A percentile compares a stretch with the other conserved stretches of the same genome.
Evolutionary conservation across 1,140 invertebrate species (phyloP).

Genomic region (Ridgeia piscesae): DNA sequence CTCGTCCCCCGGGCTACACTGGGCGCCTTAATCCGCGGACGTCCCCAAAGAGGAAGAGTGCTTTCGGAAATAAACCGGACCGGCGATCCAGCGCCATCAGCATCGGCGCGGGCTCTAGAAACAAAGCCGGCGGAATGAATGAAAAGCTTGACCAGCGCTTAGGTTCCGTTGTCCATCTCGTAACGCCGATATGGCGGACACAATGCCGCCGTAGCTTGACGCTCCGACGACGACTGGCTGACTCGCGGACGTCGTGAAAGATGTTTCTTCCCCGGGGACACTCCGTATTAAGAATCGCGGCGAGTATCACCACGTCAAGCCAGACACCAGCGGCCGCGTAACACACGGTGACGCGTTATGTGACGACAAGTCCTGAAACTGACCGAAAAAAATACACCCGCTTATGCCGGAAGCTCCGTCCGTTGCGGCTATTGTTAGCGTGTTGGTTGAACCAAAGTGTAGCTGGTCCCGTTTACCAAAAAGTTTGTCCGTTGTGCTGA

Average conservation of each 20-base stretch:
- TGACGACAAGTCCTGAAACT: not conserved
- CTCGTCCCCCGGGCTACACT: not conserved
- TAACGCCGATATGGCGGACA: not conserved
- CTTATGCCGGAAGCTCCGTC: not conserved
- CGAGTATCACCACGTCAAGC: not conserved
- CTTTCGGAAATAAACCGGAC: not conserved
- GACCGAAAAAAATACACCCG: not conserved
- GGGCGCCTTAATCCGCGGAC: not conserved
- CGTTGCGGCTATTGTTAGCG: no score
- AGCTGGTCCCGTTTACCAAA: no score
- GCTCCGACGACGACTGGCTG: not conserved
- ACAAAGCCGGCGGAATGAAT: not conserved
- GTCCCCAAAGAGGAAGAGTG: not conserved
- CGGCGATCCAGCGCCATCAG: not conserved
- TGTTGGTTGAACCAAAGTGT: no score
- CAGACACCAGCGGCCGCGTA: not conserved
- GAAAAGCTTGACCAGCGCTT: not conserved
- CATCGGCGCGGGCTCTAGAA: not conserved
- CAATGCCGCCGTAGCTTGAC: not conserved
- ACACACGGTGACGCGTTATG: not conserved
- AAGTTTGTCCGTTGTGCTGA: no score
- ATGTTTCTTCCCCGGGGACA: not conserved
- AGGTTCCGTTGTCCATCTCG: not conserved
- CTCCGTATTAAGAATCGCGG: not conserved
- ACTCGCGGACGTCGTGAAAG: not conserved